phyloP scores from a whole-genome alignment of 2,888 invertebrate species.

The Thereva nobilitata region DNA sequence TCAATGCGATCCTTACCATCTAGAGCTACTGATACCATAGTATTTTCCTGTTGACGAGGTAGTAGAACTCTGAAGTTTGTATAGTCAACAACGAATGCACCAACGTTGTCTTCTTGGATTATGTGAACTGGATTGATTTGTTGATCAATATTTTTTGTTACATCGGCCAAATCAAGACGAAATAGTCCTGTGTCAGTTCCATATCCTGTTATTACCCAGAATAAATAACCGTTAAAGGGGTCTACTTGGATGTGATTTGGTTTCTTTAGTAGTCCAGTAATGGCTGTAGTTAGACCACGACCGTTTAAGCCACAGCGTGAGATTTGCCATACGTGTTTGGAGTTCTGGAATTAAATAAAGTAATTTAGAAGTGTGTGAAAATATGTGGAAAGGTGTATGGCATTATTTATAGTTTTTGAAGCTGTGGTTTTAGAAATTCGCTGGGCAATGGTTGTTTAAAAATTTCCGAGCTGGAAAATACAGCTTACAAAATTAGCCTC shows the following conservation, averaged over 20 bases:
- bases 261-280: slow-evolving; percentile 69
- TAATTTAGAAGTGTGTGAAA: background rate
- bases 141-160: slow-evolving; percentile 74
- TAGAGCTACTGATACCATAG: slow-evolving; percentile 77
- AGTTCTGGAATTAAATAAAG: slow-evolving; percentile 28
- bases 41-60: slow-evolving; percentile 73
- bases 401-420: background rate
- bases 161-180: slow-evolving; percentile 75
- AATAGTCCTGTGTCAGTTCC: slow-evolving; percentile 68
- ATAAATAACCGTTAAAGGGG: slow-evolving; percentile 89
- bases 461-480: no score
- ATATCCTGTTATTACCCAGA: slow-evolving; percentile 70
- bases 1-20: slow-evolving; percentile 78
- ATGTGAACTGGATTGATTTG: slow-evolving; percentile 69
- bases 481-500: no score
- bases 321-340: slow-evolving; percentile 68
- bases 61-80: slow-evolving; percentile 79
- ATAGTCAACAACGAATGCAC: slow-evolving; percentile 82
- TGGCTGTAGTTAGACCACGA: slow-evolving; percentile 68
- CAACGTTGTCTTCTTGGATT: slow-evolving; percentile 69
- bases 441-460: no score
- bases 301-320: slow-evolving; percentile 77
- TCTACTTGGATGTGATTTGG: slow-evolving; percentile 87
- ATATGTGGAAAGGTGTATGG: no score
- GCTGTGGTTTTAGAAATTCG: no score